Evolutionary conservation across 37 sponge, comb jelly and placozoan species (phyloP).

Genomic region (Oscarella lobularis): DNA sequence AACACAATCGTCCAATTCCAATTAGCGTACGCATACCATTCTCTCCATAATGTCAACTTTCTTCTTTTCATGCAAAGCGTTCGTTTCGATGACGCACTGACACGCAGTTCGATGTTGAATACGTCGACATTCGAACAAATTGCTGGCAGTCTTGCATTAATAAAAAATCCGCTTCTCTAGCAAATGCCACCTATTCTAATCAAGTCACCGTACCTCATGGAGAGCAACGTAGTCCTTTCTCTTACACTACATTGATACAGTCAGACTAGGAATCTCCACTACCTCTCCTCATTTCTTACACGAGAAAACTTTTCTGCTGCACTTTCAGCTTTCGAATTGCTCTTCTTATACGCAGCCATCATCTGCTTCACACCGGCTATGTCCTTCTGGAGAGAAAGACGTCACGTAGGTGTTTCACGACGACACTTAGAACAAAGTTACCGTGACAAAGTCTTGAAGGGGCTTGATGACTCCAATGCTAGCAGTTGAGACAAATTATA

Average conservation of each 20-base stretch:
- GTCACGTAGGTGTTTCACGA: not conserved
- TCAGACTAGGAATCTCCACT: too few species aligned
- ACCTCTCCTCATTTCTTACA: not conserved
- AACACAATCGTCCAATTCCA: not conserved
- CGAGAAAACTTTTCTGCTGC: not conserved
- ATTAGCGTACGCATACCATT: constrained; percentile 38
- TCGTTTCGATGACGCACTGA: constrained; percentile 37
- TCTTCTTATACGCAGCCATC: not conserved
- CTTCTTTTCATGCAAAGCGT: constrained; percentile 39
- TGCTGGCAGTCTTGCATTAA: not conserved
- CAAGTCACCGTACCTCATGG: not conserved
- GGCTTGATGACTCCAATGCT: not conserved
- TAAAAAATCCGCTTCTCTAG: not conserved
- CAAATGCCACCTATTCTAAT: not conserved
- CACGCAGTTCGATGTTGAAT: constrained; percentile 23
- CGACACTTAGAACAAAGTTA: not conserved
- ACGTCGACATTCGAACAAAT: not conserved
- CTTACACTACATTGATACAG: not conserved
- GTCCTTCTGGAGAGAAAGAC: not conserved
- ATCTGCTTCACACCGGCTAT: not conserved
- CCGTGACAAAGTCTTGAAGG: not conserved
- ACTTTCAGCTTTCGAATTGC: not conserved
- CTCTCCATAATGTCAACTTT: constrained; percentile 47
- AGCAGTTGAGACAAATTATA: not conserved
- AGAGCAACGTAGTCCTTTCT: not conserved